These are phyloP conservation scores for Tenthredo scrophulariae DNA, from an alignment of 2,888 invertebrate species.

Conservation along the genomic window DNA sequence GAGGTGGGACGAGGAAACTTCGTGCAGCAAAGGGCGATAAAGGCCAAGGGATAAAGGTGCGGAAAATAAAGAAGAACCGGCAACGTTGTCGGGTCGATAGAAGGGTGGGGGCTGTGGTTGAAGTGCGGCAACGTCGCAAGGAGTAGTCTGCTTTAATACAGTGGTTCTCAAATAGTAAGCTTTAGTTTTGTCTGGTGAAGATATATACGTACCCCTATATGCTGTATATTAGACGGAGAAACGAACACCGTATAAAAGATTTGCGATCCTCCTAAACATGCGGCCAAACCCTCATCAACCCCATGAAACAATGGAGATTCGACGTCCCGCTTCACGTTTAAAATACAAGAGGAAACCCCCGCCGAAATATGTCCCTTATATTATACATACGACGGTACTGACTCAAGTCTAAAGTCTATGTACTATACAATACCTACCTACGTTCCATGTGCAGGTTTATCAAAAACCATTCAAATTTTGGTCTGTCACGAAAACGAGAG, in stretches of 20 bases:
- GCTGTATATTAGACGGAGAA: not conserved
- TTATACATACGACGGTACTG: not conserved
- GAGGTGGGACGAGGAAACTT: conserved; percentile 70
- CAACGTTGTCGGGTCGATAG: conserved; percentile 77
- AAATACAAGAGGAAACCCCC: conserved; percentile 18
- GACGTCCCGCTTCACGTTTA: not conserved
- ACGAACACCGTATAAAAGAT: not conserved
- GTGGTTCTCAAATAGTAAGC: conserved; percentile 68
- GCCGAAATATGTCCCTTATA: conserved; percentile 18
- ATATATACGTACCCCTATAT: not conserved
- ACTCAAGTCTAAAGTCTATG: not conserved
- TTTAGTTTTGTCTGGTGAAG: conserved; percentile 14
- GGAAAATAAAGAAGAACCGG: conserved; percentile 67
- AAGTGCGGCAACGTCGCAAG: conserved; percentile 73
- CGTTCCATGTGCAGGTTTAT: not conserved
- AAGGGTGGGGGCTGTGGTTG: conserved; percentile 69
- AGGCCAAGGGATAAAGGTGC: conserved; percentile 73
- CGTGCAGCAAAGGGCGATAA: conserved; percentile 72
- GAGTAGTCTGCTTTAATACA: conserved; percentile 71
- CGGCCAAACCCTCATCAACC: conserved; percentile 39
- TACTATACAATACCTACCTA: not conserved
- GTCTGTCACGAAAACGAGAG: not conserved
- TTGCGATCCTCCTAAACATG: conserved; percentile 21
- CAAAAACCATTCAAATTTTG: not conserved
- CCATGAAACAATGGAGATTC: conserved; percentile 44